Percentiles rank a stretch among this genome's conserved stretches.
Evolutionary conservation across 2,888 invertebrate species (phyloP).

Genomic region (Tenthredo amoena): DNA sequence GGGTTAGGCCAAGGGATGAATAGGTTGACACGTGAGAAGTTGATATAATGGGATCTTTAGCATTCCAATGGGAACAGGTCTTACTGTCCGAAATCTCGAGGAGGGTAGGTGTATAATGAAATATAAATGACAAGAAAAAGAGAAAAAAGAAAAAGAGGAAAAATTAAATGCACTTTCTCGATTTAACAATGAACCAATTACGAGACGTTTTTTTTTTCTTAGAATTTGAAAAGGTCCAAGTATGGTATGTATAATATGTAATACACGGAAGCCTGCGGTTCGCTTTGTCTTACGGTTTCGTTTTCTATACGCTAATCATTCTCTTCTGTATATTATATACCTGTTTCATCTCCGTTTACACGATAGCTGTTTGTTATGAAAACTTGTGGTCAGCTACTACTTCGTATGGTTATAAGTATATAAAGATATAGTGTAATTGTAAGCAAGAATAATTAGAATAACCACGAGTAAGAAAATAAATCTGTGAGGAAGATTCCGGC

Average conservation of each 20-base stretch:
- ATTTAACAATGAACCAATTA: conserved; percentile 15
- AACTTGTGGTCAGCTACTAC: conserved; percentile 26
- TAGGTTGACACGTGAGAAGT: conserved; percentile 64
- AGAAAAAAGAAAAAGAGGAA: background rate
- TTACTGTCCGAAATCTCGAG: conserved; percentile 66
- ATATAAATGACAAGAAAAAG: conserved; percentile 1
- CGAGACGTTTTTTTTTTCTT: background rate
- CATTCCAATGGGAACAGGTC: conserved; percentile 71
- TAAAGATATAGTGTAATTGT: background rate
- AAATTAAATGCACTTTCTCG: conserved; percentile 4
- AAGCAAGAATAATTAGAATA: background rate
- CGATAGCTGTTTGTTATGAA: conserved; percentile 10
- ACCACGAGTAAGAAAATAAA: background rate
- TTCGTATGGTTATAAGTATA: background rate
- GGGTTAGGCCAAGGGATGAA: conserved; percentile 54
- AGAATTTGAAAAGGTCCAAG: background rate
- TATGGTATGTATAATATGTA: background rate
- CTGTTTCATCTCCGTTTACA: background rate
- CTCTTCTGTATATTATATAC: background rate
- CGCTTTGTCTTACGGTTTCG: background rate
- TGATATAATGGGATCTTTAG: conserved; percentile 70
- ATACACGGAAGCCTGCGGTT: conserved; percentile 15
- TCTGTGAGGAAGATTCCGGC: background rate
- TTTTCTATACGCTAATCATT: conserved; percentile 17
- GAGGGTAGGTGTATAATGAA: conserved; percentile 4